These are phyloP conservation scores for Drosophila paulistorum DNA, from an alignment of 1,140 invertebrate genomes.

Conservation along the genomic window DNA sequence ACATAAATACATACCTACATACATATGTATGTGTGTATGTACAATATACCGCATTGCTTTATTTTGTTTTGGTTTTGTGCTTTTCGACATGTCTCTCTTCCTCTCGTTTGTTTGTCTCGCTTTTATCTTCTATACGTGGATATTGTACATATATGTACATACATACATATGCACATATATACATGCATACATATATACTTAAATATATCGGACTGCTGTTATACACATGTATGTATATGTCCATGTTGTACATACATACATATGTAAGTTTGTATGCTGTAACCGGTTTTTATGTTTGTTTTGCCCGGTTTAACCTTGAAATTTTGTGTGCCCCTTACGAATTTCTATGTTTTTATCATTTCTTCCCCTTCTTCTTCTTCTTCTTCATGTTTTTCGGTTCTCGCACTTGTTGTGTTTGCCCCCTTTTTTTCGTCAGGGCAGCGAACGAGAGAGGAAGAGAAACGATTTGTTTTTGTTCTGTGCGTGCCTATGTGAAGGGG, in stretches of 20 bases:
- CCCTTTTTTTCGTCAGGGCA: constrained; percentile 25
- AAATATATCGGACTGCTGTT: no score
- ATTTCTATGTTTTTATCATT: constrained; percentile 74
- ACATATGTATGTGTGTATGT: background rate
- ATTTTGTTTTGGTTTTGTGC: constrained; percentile 10
- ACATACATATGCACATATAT: no score
- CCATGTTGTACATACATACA: background rate
- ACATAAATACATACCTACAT: background rate
- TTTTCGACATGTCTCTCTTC: background rate
- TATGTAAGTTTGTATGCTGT: constrained; percentile 50
- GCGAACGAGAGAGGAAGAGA: constrained; percentile 23
- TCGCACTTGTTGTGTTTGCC: constrained; percentile 70
- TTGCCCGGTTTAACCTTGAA: constrained; percentile 81
- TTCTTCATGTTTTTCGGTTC: constrained; percentile 29
- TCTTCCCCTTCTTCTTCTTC: constrained; percentile 39
- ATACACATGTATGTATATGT: constrained; percentile 1
- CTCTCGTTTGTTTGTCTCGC: background rate
- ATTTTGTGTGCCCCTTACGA: constrained; percentile 65
- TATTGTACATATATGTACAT: constrained; percentile 30
- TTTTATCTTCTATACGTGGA: background rate
- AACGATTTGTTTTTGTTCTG: constrained; percentile 35
- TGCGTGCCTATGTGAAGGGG: constrained; percentile 17
- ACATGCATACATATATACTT: background rate
- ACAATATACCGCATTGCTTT: constrained; percentile 5
- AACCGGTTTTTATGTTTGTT: constrained; percentile 81